Base-by-base conservation (phyloP, 2,797 vertebrate genomes). In the Chelonia mydas region DNA sequence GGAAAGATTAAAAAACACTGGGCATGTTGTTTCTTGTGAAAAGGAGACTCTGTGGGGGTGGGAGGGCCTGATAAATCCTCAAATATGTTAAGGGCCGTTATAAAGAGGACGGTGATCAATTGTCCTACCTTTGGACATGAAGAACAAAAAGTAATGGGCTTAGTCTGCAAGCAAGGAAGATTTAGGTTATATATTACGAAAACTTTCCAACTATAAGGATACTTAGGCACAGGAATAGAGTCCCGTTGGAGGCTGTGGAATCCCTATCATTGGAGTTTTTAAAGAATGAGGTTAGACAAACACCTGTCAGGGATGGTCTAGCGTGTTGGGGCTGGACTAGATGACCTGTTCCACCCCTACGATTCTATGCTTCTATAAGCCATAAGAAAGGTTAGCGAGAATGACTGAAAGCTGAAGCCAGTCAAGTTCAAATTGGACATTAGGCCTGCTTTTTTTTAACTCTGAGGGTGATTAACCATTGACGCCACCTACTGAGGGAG, bases 211-310 rank as follows among this genome's bases (percentile, higher is more conserved):
- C 33, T n/a, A 2, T n/a, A 4, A 17, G 33, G 15, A n/a, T 65
- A n/a, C 16, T 65, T 65, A 33, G 7, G 3, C n/a, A 49, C 23
- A 27, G 31, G 21, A 54, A 33, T 37, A 5, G 1, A 5, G 28
- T 21, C 28, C 37, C 11, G 5, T 53, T 6, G 4, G 47, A 37
- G 45, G 17, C 12, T 0, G 3, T n/a, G 33, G 77, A 10, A 50
- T 1, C 23, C 17, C 33, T 0, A 19, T 17, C 9, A 0, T 27
- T 49, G 45, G 28, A 5, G 4, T 45, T 1, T 0, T 11, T 25
- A 5, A 28, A 81, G 16, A 23, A 2, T 27, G 25, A 2, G 28
- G 9, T 49, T 1, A 13, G 31, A 13, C 31, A 0, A 10, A 12
- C 11, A 6, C 6, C 68, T 33, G 27, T n/a, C 27, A 57, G 57